Conservation (phyloP, 2,888 invertebrate genomes). For the Blera fallax region DNA sequence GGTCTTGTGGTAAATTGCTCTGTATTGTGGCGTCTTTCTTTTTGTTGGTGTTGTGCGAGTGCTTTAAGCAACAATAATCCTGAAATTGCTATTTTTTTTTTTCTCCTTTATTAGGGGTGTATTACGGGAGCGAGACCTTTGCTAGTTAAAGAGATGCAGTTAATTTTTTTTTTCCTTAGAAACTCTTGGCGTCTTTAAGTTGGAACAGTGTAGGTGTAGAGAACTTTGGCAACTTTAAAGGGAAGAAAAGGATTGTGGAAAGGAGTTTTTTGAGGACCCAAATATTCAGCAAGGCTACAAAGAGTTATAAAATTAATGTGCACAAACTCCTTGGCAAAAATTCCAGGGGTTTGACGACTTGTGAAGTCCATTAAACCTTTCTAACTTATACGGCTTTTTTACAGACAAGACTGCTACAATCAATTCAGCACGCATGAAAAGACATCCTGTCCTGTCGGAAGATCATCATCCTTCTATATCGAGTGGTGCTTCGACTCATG, state of each 20-base stretch:
- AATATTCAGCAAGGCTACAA: no score
- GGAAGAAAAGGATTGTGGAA: background rate
- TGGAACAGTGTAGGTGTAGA: background rate
- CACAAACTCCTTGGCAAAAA: no score
- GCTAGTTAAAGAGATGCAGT: slow-evolving; percentile 41
- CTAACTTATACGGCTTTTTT: no score
- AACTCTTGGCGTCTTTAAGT: background rate
- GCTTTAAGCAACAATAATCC: slow-evolving; percentile 68
- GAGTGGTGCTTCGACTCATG: no score
- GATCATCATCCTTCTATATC: no score
- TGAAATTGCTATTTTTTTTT: slow-evolving; percentile 60
- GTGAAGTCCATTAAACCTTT: no score
- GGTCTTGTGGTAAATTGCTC: slow-evolving; percentile 73
- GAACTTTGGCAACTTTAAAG: background rate
- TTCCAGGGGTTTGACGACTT: no score
- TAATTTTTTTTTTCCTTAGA: background rate
- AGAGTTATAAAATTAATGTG: no score
- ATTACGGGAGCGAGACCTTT: slow-evolving; percentile 12
- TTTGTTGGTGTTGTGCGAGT: slow-evolving; percentile 17
- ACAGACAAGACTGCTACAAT: no score
- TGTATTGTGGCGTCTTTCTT: slow-evolving; percentile 35
- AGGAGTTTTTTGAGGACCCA: no score
- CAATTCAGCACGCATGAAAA: no score
- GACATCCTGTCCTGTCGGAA: no score
- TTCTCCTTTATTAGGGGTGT: slow-evolving; percentile 51